Evolutionary conservation across 2,888 invertebrate genomes (phyloP).

Genomic region (Cheilosia soror): DNA sequence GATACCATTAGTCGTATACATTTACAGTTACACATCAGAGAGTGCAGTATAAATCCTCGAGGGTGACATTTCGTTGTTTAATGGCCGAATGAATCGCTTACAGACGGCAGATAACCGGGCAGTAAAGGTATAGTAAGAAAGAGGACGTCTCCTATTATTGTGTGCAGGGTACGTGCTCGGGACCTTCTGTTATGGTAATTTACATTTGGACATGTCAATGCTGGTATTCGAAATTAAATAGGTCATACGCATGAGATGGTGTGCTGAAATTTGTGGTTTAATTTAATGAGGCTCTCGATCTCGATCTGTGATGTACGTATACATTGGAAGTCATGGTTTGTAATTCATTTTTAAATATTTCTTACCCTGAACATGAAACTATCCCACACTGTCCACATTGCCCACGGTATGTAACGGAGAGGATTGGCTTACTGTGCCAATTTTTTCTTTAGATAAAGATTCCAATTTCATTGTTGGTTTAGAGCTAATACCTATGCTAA

Average conservation of each 20-base stretch:
- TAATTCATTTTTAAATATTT: background rate
- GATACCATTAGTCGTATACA: conserved; percentile 21
- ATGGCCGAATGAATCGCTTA: conserved; percentile 49
- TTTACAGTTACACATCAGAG: conserved; percentile 2
- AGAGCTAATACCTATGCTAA: too few relatives aligned
- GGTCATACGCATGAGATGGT: conserved; percentile 23
- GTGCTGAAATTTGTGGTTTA: conserved; percentile 11
- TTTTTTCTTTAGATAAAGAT: too few relatives aligned
- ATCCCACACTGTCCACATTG: too few relatives aligned
- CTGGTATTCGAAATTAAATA: conserved; percentile 16
- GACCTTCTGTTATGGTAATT: conserved; percentile 15
- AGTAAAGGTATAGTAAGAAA: conserved; percentile 15
- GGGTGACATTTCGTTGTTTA: conserved; percentile 64
- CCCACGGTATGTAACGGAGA: too few relatives aligned
- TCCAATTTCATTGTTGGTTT: too few relatives aligned
- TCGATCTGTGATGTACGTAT: background rate
- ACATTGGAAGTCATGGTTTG: background rate
- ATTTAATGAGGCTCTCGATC: conserved; percentile 2
- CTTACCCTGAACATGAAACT: too few relatives aligned
- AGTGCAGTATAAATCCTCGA: conserved; percentile 54
- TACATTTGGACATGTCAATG: conserved; percentile 15
- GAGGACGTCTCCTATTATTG: conserved; percentile 25
- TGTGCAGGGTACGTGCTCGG: background rate
- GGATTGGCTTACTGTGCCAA: too few relatives aligned
- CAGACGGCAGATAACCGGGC: conserved; percentile 30